These are phyloP conservation scores for Myopa testacea DNA, from an alignment of 2,888 invertebrate genomes.

Conservation along the genomic window DNA sequence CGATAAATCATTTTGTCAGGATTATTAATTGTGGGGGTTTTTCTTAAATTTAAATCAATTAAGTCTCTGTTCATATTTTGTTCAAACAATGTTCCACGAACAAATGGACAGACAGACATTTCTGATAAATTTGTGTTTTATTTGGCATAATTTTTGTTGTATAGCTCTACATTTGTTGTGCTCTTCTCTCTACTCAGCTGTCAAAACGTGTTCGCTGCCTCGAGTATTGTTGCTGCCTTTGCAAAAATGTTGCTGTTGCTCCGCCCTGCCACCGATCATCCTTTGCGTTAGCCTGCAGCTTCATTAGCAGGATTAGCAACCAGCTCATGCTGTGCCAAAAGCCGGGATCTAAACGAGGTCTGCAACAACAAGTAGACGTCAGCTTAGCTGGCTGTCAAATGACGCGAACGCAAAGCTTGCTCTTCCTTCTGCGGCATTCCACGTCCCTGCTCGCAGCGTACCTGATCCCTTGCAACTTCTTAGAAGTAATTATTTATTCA, in stretches of 20 bases:
- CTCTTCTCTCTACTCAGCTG: background rate
- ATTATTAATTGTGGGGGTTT: no score
- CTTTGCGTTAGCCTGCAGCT: slow-evolving; percentile 4
- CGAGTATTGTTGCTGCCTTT: background rate
- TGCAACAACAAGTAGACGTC: slow-evolving; percentile 3
- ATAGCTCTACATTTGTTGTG: no score
- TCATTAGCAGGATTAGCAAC: slow-evolving; percentile 18
- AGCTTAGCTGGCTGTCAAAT: background rate
- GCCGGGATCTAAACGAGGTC: background rate
- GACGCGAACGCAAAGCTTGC: background rate
- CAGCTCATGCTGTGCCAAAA: slow-evolving; percentile 14
- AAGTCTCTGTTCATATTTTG: no score
- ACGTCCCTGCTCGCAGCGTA: background rate
- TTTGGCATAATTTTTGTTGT: no score
- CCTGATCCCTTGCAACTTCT: slow-evolving; percentile 37
- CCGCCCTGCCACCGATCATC: slow-evolving; percentile 7
- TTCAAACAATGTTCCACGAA: no score
- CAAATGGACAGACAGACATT: no score
- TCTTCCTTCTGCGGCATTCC: background rate
- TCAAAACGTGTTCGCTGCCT: background rate
- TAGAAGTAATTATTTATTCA: slow-evolving; percentile 50
- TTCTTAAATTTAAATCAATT: no score
- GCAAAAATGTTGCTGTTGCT: background rate
- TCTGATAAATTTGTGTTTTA: no score
- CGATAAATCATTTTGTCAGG: no score